Evolutionary conservation across 2,113 vertebrate species (phyloP).

Genomic region (Scomber scombrus): DNA sequence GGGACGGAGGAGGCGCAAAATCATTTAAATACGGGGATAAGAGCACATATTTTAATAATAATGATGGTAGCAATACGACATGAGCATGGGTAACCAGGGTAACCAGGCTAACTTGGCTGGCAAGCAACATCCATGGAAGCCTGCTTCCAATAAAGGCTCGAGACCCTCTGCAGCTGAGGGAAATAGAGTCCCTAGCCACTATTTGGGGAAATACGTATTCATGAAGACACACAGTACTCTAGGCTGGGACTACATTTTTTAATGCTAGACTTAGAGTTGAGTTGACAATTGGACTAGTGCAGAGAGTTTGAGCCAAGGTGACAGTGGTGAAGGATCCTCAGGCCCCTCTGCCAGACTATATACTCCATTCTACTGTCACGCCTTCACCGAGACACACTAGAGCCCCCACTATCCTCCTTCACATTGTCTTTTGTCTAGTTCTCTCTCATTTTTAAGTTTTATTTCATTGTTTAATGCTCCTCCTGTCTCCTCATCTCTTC

Average conservation of each 20-base stretch:
- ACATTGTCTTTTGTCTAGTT: conserved; percentile 61
- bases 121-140: no score
- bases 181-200: no score
- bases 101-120: no score
- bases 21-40: no score
- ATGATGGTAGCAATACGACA: no score
- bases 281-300: conserved; percentile 71
- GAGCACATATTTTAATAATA: no score
- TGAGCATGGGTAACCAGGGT: no score
- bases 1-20: no score
- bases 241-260: conserved; percentile 60
- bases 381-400: conserved; percentile 57
- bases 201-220: no score
- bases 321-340: conserved; percentile 75
- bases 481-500: conserved; percentile 7
- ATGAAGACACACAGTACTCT: conserved; percentile 40
- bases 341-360: conserved; percentile 78
- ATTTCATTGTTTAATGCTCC: conserved; percentile 21
- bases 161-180: no score
- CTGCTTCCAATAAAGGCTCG: no score
- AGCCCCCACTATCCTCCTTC: conserved; percentile 51
- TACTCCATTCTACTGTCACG: conserved; percentile 73
- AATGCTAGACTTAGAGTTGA: conserved; percentile 70
- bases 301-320: conserved; percentile 74
- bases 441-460: conserved; percentile 45